A percentile compares a stretch with the other conserved stretches of the same genome.
Conservation (phyloP, 2,888 invertebrate genomes). For the Ophion ventricosus region DNA sequence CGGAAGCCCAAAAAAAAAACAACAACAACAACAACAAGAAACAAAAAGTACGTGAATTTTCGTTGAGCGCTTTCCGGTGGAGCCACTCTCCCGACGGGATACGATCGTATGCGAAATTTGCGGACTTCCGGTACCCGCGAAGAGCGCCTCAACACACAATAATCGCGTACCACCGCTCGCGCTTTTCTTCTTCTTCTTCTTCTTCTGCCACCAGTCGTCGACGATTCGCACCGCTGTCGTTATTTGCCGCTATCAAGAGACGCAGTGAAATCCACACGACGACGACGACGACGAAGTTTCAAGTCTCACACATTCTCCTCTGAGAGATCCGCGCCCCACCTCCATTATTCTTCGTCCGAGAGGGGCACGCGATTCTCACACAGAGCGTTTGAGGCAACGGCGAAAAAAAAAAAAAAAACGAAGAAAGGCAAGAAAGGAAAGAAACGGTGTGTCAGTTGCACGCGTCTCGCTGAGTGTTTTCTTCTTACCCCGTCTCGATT, state of each 20-base stretch:
- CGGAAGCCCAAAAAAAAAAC: background rate
- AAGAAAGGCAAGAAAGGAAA: background rate
- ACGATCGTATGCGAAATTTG: background rate
- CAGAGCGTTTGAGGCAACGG: conserved; percentile 32
- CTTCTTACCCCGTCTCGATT: background rate
- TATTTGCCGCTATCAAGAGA: background rate
- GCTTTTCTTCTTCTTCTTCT: no score
- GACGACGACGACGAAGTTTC: conserved; percentile 11
- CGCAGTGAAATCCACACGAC: background rate
- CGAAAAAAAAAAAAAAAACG: conserved; percentile 34
- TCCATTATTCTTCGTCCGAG: conserved; percentile 51
- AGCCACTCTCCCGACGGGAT: background rate
- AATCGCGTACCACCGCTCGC: background rate
- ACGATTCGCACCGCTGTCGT: background rate
- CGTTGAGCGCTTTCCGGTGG: no score
- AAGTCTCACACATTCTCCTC: conserved; percentile 61
- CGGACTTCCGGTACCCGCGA: conserved; percentile 4
- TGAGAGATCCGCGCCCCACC: conserved; percentile 57
- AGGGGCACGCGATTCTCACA: conserved; percentile 57
- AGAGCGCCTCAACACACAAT: background rate
- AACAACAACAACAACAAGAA: no score
- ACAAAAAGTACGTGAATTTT: no score
- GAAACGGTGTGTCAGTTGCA: background rate
- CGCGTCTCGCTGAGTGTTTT: background rate
- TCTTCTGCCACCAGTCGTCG: background rate